Percentiles rank a stretch among this genome's conserved stretches.
Conservation (phyloP, 2,113 vertebrate genomes). For the Misgurnus mizolepis region DNA sequence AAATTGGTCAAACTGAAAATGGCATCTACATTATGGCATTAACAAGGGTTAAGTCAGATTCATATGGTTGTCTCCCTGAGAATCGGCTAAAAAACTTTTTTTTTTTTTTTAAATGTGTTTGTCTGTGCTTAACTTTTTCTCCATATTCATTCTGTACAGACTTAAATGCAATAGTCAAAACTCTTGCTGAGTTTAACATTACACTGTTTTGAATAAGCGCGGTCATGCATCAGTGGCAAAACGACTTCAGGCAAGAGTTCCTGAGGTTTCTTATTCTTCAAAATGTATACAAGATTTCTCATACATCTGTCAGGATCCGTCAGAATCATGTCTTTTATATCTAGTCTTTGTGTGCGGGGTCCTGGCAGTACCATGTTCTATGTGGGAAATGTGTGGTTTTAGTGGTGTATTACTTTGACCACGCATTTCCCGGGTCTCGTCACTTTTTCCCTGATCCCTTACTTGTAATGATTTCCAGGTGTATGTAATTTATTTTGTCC, state of each 20-base stretch:
- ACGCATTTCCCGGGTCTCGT: too few relatives aligned
- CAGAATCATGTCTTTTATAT: too few relatives aligned
- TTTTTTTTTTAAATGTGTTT: neutral
- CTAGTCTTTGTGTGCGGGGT: too few relatives aligned
- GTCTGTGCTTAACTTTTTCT: slow-evolving; percentile 1
- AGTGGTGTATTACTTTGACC: too few relatives aligned
- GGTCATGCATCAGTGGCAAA: slow-evolving; percentile 21
- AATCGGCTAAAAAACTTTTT: neutral
- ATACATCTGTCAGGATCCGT: too few relatives aligned
- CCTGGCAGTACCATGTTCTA: too few relatives aligned
- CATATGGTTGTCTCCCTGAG: neutral
- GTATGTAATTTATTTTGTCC: too few relatives aligned
- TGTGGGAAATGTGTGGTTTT: too few relatives aligned
- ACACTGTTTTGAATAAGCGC: neutral
- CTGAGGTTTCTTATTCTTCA: slow-evolving; percentile 36
- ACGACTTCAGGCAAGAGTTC: slow-evolving; percentile 39
- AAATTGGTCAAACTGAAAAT: too few relatives aligned
- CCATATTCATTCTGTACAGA: neutral
- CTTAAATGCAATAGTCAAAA: neutral
- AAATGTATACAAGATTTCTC: slow-evolving; percentile 41
- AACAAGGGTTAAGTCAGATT: neutral
- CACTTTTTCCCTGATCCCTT: too few relatives aligned
- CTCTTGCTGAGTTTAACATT: neutral
- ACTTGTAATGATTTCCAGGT: too few relatives aligned
- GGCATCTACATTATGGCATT: too few relatives aligned